Evolutionary conservation across 2,113 vertebrate genomes (phyloP).

Genomic region (Chaetura pelagica): DNA sequence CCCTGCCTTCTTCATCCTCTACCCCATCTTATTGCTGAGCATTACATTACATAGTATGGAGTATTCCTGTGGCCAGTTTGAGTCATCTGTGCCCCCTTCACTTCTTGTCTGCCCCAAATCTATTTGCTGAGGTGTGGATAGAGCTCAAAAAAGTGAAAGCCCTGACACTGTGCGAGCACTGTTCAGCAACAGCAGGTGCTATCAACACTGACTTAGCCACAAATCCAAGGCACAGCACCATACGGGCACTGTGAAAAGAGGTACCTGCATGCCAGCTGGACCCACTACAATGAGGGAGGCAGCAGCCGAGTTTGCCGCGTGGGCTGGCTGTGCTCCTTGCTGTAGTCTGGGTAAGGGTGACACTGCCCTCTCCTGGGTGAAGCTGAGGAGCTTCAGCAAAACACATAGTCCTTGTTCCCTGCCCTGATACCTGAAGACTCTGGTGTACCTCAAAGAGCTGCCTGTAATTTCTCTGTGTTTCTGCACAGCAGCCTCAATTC

Average conservation of each 20-base stretch:
- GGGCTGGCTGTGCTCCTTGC: not conserved
- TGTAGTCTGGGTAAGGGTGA: not conserved
- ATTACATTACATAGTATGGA: not conserved
- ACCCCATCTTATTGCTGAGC: not conserved
- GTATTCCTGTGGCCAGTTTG: not conserved
- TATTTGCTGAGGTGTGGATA: not conserved
- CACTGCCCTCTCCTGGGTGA: constrained; percentile 25
- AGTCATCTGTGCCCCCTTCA: not conserved
- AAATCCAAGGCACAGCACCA: rapidly evolving
- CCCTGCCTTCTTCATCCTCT: not conserved
- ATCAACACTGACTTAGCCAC: rapidly evolving
- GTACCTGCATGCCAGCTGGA: rapidly evolving
- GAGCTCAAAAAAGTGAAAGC: not conserved
- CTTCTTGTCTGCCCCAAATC: not conserved
- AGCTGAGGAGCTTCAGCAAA: not conserved
- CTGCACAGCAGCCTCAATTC: rapidly evolving
- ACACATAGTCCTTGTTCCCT: rapidly evolving
- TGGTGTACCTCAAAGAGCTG: rapidly evolving
- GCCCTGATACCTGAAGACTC: rapidly evolving
- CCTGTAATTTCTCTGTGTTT: not conserved
- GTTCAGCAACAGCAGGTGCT: not conserved
- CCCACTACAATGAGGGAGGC: rapidly evolving
- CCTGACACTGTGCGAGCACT: not conserved
- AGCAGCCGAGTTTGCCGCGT: rapidly evolving
- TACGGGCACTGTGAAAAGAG: rapidly evolving